Percentiles rank a stretch among this genome's conserved stretches.
Evolutionary conservation across 2,888 invertebrate genomes (phyloP).

Genomic region (Sarcophaga carnaria): DNA sequence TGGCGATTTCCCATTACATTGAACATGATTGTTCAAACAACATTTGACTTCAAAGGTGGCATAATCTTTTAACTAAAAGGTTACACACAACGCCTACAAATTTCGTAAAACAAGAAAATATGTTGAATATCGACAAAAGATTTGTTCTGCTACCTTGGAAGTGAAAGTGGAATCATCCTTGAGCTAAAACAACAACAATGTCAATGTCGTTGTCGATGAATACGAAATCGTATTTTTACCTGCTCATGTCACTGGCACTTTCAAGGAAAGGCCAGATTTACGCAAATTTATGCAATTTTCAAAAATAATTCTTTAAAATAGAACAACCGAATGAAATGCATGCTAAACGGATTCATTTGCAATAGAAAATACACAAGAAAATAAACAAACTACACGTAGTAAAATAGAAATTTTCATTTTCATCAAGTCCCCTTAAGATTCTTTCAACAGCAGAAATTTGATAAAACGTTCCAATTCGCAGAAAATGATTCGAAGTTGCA

Average conservation of each 20-base stretch:
- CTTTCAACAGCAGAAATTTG: no score
- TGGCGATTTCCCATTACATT: constrained; percentile 46
- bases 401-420: no score
- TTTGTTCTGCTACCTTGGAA: constrained; percentile 26
- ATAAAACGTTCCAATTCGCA: no score
- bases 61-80: constrained; percentile 61
- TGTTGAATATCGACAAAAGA: background rate
- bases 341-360: no score
- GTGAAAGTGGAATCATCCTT: constrained; percentile 47
- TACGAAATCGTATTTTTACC: background rate
- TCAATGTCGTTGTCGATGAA: background rate
- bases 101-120: background rate
- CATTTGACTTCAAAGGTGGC: constrained; percentile 28
- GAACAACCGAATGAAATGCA: no score
- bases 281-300: constrained; percentile 33
- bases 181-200: background rate
- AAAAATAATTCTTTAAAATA: background rate
- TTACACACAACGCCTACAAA: constrained; percentile 59
- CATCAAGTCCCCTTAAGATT: no score
- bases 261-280: constrained; percentile 7
- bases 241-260: background rate
- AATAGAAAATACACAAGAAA: no score
- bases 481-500: no score
- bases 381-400: no score
- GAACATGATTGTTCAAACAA: background rate